These are phyloP conservation scores for Mastacembelus armatus DNA, from an alignment of 2,797 vertebrate species.

Conservation along the genomic window DNA sequence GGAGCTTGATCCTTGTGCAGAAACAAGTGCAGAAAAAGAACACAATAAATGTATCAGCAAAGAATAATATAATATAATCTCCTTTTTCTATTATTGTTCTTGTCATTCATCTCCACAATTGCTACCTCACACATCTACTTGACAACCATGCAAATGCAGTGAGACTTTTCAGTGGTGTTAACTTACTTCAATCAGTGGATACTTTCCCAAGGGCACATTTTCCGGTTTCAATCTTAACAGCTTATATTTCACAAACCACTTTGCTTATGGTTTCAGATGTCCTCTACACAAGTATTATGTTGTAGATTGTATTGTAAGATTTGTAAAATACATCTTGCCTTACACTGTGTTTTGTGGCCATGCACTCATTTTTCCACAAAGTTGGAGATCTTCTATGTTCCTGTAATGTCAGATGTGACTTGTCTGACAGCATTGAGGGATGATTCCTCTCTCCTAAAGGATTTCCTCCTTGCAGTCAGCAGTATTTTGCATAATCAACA, in stretches of 20 bases:
- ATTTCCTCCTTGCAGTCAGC: constrained; percentile 32
- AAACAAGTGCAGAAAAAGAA: background rate
- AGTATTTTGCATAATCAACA: constrained; percentile 36
- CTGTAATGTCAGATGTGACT: background rate
- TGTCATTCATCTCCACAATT: constrained; percentile 41
- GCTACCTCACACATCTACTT: constrained; percentile 28
- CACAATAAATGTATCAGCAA: background rate
- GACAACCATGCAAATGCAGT: constrained; percentile 12
- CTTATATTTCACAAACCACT: constrained; percentile 33
- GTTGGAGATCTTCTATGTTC: accelerated
- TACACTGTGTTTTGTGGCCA: accelerated
- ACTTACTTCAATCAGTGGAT: constrained; percentile 27
- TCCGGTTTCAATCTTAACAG: too few species aligned
- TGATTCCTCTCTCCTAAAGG: constrained; percentile 28
- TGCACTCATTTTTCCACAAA: background rate
- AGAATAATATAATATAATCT: too few species aligned
- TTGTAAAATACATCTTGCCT: background rate
- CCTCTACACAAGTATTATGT: background rate
- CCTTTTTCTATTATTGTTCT: background rate
- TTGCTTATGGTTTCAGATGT: constrained; percentile 7
- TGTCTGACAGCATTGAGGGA: constrained; percentile 15
- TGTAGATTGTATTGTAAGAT: background rate
- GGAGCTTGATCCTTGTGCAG: background rate
- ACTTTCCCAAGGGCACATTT: background rate
- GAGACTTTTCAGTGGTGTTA: constrained; percentile 1